Base-by-base conservation (phyloP, 1,140 invertebrate genomes). In the Rhyacophila brunnea region DNA sequence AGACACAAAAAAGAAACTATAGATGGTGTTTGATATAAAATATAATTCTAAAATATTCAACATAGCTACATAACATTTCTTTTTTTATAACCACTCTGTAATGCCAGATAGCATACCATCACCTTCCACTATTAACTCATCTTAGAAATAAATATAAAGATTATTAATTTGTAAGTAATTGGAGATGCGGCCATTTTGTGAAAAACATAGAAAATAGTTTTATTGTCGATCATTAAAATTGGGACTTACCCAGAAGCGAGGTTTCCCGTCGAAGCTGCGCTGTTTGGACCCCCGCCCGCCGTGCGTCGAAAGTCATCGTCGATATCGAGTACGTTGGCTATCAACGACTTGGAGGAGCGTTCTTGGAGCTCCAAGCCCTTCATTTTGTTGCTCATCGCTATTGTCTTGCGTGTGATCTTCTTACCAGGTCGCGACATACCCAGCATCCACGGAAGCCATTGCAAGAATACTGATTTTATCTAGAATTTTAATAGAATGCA, bases 371-470 rank as follows among this genome's bases (percentile, higher is more conserved):
- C 93, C 68, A 96, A 75, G 70, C 96, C 92, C 66, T 91, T 87
- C 88, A 93, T 92, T 66, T 89, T 83, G 76, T 90, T 91, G 71
- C 84, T 88, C 86, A 90, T 86, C 77, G 90, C 84, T 68, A 96
- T 92, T 57, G 88, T 92, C 78, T 95, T 94, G 58, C 90, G 81
- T 42, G 91, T 95, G 68, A 95, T 93, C 75, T 96, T 95, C 81
- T 92, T 92, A 34, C 94, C 92, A 17, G 96, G 96, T 68, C 95
- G 85, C 69, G 87, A 87, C 93, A 98, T 97, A 46, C 93, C 83
- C 60, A 99, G 81, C 48, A 97, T 85, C 89, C 92, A 96, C 44
- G 96, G 95, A 69, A 98, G 81, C 94, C 95, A 99, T 82, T 95
- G 92, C 63, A 98, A 85, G 74, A 99, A 91, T 67, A 97, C 80